Conservation (phyloP, 1,140 invertebrate species). For the Atta colombica region DNA sequence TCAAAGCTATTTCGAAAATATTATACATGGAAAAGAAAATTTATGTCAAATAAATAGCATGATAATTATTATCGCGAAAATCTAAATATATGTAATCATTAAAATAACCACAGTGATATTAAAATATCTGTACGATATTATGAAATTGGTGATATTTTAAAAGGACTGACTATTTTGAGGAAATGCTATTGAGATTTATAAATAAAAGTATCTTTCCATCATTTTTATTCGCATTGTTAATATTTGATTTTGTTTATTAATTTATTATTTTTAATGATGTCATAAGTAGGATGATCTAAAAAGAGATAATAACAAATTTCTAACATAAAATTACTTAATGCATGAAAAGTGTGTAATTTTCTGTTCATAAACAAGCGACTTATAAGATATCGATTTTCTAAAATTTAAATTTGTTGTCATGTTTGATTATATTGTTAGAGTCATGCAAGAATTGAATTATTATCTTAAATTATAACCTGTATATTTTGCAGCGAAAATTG, state of each 20-base stretch:
- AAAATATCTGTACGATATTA: constrained; percentile 1
- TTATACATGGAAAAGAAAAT: neutral
- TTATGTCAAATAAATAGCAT: neutral
- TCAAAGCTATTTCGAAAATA: neutral
- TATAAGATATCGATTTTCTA: neutral
- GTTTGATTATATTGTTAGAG: neutral
- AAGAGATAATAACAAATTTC: neutral
- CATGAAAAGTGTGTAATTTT: neutral
- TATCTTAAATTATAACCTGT: constrained; percentile 17
- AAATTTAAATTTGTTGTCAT: neutral
- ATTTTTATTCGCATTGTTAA: neutral
- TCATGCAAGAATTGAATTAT: constrained; percentile 20
- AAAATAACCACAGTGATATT: neutral
- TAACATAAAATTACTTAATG: neutral
- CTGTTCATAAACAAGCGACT: neutral
- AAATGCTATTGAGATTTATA: constrained; percentile 2
- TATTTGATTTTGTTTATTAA: neutral
- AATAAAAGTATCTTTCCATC: neutral
- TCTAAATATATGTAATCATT: neutral
- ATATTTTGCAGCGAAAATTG: constrained; percentile 39
- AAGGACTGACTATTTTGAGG: neutral
- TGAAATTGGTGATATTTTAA: neutral
- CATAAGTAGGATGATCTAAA: neutral
- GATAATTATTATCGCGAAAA: neutral
- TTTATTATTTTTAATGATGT: no score